These are phyloP conservation scores for Leptopilina boulardi DNA, from an alignment of 1,140 invertebrate species.

Conservation along the genomic window DNA sequence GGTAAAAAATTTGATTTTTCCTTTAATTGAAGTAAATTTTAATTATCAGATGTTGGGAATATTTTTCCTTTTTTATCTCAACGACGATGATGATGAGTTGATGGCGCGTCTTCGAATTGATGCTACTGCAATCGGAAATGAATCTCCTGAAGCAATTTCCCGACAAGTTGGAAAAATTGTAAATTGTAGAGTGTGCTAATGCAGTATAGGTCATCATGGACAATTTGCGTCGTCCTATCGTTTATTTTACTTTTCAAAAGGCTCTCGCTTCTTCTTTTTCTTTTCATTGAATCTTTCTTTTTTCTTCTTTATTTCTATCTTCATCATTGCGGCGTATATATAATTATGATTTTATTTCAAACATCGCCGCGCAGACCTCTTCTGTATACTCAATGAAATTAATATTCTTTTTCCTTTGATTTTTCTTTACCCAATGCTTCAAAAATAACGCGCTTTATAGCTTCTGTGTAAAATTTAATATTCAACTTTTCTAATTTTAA, in stretches of 20 bases:
- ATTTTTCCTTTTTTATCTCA: neutral
- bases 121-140: slow-evolving; percentile 9
- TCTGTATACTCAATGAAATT: slow-evolving; percentile 1
- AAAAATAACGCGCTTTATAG: too few relatives aligned
- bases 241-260: slow-evolving; percentile 30
- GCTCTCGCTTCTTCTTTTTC: neutral
- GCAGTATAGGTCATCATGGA: slow-evolving; percentile 47
- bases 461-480: neutral
- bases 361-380: neutral
- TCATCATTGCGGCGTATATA: neutral
- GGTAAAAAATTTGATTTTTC: too few relatives aligned
- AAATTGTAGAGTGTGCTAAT: slow-evolving; percentile 40
- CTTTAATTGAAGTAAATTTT: too few relatives aligned
- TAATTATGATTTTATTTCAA: slow-evolving; percentile 1
- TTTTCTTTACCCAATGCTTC: neutral
- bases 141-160: neutral
- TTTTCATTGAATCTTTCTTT: neutral
- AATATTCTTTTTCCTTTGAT: neutral
- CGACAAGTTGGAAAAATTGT: slow-evolving; percentile 6
- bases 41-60: too few relatives aligned
- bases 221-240: slow-evolving; percentile 49
- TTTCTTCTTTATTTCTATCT: neutral
- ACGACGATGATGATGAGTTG: neutral
- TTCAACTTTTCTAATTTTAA: neutral
- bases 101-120: neutral